Evolutionary conservation across 2,797 vertebrate genomes (phyloP).

Genomic region (Philypnodon macrostomus): DNA sequence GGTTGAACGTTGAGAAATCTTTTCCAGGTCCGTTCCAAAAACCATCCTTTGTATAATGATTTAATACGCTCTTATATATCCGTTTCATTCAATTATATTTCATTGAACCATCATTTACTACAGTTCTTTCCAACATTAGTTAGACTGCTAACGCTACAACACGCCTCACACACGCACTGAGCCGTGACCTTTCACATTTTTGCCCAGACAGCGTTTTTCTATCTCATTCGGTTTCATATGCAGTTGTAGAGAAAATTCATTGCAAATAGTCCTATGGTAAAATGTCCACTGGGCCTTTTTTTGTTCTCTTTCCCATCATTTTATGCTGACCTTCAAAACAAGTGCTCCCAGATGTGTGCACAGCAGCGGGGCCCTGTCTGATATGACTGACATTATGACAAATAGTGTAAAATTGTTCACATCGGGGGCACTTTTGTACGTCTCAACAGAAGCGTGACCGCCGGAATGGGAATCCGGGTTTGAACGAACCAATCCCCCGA

Average conservation of each 20-base stretch:
- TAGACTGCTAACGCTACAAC: no score
- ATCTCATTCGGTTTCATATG: not conserved
- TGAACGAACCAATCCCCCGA: not conserved
- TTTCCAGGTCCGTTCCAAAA: no score
- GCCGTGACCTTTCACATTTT: not conserved
- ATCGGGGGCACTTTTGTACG: conserved; percentile 3
- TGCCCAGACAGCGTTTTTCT: not conserved
- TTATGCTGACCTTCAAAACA: conserved; percentile 5
- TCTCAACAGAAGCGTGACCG: not conserved
- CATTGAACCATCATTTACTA: no score
- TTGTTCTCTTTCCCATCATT: not conserved
- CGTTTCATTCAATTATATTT: no score
- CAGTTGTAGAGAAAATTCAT: not conserved
- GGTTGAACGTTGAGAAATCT: no score
- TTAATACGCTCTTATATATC: no score
- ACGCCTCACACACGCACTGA: no score
- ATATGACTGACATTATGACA: conserved; percentile 5
- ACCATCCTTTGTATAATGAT: no score
- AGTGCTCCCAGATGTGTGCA: not conserved
- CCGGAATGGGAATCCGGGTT: not conserved
- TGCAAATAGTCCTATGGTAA: not conserved
- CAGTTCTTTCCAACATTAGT: no score
- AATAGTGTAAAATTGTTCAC: not conserved
- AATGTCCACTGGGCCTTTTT: not conserved
- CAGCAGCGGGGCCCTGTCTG: not conserved